Base-by-base conservation (phyloP, 2,113 vertebrate species). In the Mesocricetus auratus region DNA sequence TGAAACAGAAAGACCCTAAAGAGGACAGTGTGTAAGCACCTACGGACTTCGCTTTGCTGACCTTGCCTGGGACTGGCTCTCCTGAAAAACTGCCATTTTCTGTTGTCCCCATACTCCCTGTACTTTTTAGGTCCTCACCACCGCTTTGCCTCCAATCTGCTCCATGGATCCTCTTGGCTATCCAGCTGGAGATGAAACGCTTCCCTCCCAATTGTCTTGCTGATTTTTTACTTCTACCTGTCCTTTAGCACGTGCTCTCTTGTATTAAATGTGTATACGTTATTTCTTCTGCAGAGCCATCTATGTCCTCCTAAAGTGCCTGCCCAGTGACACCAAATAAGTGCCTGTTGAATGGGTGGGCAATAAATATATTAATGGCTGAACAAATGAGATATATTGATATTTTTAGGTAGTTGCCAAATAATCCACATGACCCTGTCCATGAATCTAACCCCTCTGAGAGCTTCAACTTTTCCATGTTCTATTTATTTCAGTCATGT, bases 321-420 rank as follows among this genome's bases (percentile, higher is more conserved):
- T 66, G 33, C 39, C 83, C 66, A 45, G 24, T 50, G 39, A 8
- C 81, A 31, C 29, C 75, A 33, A 47, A 0, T 47, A 88, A 87
- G 56, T 66, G 47, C 21, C 68, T 58, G 1, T 73, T 64, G 81
- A 64, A 66, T 89, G 53, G 64, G 75, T 17, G 16, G 26, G 5
- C 31, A 12, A 62, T 50, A 53, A n/a, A 47, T 64, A 47, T 33
- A 64, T 50, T 45, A 15, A 73, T 42, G 69, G n/a, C 58, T 78
- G 82, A 56, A 86, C 73, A 91, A 86, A 56, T 83, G 62, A 78
- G 60, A 21, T 31, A 16, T 91, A 7, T 36, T 86, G 22, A 56
- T 77, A 91, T 74, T 69, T 89, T 58, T 74, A 74, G n/a, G 62
- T 71, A 73, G 47, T n/a, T 89, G 10, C 15, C 21, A 62, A 96